phyloP scores from a whole-genome alignment of 2,888 invertebrate species.

The Pantelozetes paolii region DNA sequence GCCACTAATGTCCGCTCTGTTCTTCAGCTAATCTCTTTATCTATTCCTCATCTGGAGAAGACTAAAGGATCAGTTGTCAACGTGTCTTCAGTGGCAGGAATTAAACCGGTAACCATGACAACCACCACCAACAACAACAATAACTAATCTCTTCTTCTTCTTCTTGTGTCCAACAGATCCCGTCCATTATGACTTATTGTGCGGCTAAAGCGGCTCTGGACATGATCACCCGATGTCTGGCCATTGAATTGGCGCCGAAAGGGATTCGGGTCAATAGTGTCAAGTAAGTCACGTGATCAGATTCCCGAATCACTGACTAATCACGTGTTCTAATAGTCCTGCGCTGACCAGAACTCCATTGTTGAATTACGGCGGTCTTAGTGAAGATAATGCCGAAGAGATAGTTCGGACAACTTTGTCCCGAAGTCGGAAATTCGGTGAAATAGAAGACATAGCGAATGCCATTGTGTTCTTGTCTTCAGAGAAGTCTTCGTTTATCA shows the following conservation, averaged over 20 bases:
- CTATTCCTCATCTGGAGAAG: slow-evolving; percentile 24
- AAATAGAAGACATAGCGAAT: neutral
- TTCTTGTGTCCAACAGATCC: neutral
- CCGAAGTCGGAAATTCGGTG: neutral
- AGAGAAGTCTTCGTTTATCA: slow-evolving; percentile 25
- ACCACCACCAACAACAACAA: neutral
- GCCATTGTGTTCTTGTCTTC: slow-evolving; percentile 21
- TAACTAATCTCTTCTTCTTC: neutral
- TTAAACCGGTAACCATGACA: neutral
- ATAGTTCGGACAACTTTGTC: neutral
- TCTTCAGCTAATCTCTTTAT: neutral
- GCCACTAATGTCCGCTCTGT: neutral
- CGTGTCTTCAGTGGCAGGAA: neutral
- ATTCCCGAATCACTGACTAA: neutral
- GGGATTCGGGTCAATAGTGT: slow-evolving; percentile 29
- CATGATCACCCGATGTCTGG: slow-evolving; percentile 33
- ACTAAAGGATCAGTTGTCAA: slow-evolving; percentile 32
- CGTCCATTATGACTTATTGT: slow-evolving; percentile 22
- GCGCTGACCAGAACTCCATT: neutral
- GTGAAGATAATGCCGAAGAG: neutral
- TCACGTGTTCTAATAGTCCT: neutral
- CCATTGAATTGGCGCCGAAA: slow-evolving; percentile 34
- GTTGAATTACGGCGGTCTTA: neutral
- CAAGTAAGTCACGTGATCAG: neutral
- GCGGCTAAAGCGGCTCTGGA: slow-evolving; percentile 10